Evolutionary conservation across 53 echinoderm and acorn worm genomes (phyloP).

Genomic region (Astropecten irregularis): DNA sequence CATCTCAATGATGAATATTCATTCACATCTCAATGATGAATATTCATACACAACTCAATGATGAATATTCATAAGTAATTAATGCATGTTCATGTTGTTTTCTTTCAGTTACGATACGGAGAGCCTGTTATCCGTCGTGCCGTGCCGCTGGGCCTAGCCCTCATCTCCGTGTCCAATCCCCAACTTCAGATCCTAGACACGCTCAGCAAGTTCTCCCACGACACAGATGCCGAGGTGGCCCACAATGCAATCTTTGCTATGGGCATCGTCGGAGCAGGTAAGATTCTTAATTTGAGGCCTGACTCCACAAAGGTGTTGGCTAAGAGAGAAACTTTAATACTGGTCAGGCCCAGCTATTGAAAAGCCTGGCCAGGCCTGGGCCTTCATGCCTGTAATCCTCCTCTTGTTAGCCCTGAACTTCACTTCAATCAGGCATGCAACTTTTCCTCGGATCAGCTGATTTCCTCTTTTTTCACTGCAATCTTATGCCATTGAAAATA

Average conservation of each 20-base stretch:
- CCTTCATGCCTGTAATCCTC: no score
- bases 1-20: neutral
- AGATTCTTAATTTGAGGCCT: neutral
- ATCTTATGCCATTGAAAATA: no score
- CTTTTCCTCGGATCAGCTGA: no score
- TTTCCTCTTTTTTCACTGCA: no score
- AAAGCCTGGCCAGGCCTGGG: no score
- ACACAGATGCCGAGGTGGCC: slow-evolving; percentile 92
- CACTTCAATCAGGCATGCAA: no score
- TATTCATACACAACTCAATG: neutral
- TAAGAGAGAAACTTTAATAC: no score
- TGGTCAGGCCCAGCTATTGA: no score
- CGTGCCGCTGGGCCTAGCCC: slow-evolving; percentile 83
- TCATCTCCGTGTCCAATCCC: slow-evolving; percentile 96
- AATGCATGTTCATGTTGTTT: no score
- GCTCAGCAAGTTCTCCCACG: slow-evolving; percentile 98
- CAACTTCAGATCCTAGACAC: slow-evolving; percentile 96
- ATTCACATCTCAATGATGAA: neutral
- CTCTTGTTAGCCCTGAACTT: no score
- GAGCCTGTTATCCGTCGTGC: slow-evolving; percentile 94
- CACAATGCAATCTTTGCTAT: slow-evolving; percentile 99
- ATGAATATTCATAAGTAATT: neutral
- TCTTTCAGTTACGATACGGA: slow-evolving; percentile 94
- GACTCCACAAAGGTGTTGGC: neutral
- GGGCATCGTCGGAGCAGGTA: slow-evolving; percentile 97